Base-by-base conservation (phyloP, 2,113 vertebrate species). In the Rhinoptilus africanus region DNA sequence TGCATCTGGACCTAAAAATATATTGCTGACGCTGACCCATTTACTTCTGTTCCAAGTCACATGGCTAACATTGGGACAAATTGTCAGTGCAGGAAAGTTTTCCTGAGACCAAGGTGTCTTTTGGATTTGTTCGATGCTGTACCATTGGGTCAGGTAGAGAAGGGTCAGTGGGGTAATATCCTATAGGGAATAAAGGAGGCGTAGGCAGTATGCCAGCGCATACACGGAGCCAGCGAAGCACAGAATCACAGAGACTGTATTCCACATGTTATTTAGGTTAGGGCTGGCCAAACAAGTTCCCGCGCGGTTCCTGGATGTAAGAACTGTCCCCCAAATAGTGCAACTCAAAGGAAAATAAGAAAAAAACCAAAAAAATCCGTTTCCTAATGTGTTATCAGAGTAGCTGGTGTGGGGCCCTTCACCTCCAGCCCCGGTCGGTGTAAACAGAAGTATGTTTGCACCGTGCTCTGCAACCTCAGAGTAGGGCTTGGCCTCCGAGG, bases 81-180 rank as follows among this genome's bases (percentile, higher is more conserved):
- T 8, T 43, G 10, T 23, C 22, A 11, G 26, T 8, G 19, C 76
- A 47, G 68, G 32, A 12, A 27, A 3, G 37, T 21, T 53, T 34
- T 67, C 53, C 53, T 50, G n/a, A 67, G 32, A 35, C 32, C 15
- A n/a, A 21, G 28, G 5, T 57, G 39, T 62, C 26, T 23, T 60
- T 20, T 37, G 64, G 43, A 8, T 10, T 69, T 50, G n/a, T 3
- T 80, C 10, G 59, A 2, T 53, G 10, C 54, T 60, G 24, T 41
- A 19, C 39, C 26, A 3, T 5, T 0, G 2, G 18, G n/a, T 59
- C 39, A 57, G 56, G 14, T 2, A 27, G 51, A 34, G 56, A 47
- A 45, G 30, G 73, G 17, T 53, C 27, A 27, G 20, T 9, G n/a
- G 30, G 28, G 8, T 64, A 5, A 34, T 24, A 26, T 11, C 39